Conservation (phyloP, 92 coral and sea anemone genomes). For the Palythoa grandiflora region DNA sequence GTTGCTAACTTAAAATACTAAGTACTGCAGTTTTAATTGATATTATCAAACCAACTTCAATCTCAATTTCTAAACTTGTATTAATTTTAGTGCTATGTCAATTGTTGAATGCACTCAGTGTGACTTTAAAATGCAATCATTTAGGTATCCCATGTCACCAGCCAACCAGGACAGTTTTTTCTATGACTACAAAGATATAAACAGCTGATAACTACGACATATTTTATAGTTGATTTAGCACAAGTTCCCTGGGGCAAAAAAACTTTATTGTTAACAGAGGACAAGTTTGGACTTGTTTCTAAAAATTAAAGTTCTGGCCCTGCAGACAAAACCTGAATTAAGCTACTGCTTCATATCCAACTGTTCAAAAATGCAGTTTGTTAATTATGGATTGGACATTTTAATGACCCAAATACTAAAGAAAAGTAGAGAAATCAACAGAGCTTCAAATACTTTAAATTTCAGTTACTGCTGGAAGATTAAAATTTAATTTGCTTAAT, state of each 20-base stretch:
- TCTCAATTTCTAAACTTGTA: no score
- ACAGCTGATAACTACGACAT: background rate
- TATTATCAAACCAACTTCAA: no score
- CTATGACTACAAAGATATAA: background rate
- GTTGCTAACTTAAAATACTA: no score
- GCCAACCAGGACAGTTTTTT: background rate
- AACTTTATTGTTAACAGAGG: background rate
- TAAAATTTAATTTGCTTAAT: no score
- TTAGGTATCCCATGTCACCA: background rate
- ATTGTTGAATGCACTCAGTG: background rate
- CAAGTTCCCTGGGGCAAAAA: background rate
- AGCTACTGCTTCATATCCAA: background rate
- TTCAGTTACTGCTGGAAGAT: no score
- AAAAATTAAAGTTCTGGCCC: background rate
- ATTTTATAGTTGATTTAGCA: constrained; percentile 16
- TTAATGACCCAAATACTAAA: background rate
- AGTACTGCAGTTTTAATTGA: no score
- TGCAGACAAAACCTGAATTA: background rate
- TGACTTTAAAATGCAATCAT: background rate
- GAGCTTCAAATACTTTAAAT: no score
- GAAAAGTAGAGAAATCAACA: background rate
- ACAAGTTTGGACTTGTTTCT: constrained; percentile 20
- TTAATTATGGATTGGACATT: no score
- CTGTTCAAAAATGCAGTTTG: no score
- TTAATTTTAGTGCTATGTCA: no score